Conservation (phyloP, 2,888 invertebrate species). For the Drosophila leonis region DNA sequence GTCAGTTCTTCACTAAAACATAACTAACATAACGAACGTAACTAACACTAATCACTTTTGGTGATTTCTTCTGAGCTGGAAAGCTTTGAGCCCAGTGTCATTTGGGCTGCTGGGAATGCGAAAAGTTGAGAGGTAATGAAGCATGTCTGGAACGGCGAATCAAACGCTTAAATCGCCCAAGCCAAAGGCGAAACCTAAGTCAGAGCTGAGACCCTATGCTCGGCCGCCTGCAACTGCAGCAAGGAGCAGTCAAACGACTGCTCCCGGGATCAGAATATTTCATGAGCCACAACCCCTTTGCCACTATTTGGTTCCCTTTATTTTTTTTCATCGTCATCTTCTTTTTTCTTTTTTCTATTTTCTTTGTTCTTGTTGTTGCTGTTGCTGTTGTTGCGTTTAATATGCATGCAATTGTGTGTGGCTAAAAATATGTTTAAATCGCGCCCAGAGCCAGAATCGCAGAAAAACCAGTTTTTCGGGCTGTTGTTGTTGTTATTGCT, state of each 20-base stretch:
- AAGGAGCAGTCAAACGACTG: constrained; percentile 72
- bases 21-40: too few relatives aligned
- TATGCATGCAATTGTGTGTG: constrained; percentile 78
- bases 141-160: constrained; percentile 57
- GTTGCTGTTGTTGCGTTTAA: constrained; percentile 58
- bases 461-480: constrained; percentile 65
- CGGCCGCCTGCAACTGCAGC: constrained; percentile 25
- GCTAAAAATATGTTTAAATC: constrained; percentile 81
- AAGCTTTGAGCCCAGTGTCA: constrained; percentile 3
- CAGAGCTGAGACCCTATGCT: constrained; percentile 23
- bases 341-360: constrained; percentile 2
- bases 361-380: constrained; percentile 4
- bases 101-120: constrained; percentile 38
- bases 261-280: constrained; percentile 77
- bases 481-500: constrained; percentile 25
- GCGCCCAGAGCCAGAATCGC: constrained; percentile 69
- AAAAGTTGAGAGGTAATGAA: constrained; percentile 59
- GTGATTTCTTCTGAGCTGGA: background rate
- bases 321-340: background rate
- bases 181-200: constrained; percentile 32
- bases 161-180: constrained; percentile 56
- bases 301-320: constrained; percentile 18
- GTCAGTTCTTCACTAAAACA: background rate
- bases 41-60: background rate
- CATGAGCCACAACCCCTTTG: constrained; percentile 65